Evolutionary conservation across 1,140 invertebrate genomes (phyloP), one percentile per base, ranked within the genome.

Genomic region (Tetragnatha versicolor): DNA sequence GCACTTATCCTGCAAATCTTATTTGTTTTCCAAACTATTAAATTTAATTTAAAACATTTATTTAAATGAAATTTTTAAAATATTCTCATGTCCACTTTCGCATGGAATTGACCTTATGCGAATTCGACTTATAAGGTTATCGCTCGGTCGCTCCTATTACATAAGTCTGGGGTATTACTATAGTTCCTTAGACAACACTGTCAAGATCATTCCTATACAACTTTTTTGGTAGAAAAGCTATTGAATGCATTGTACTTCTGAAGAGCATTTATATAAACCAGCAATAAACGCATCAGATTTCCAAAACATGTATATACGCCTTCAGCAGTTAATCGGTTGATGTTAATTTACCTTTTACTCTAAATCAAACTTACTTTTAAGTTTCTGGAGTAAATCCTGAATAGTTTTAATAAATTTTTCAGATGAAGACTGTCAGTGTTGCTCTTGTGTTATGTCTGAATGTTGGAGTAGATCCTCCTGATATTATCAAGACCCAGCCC

Each of bases 371-470:
- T 75, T 29, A 20, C 22, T 81, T 35, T 39, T 66, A 51, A 14
- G 79, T 73, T 73, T 42, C 17, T 42, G 7, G 17, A 9, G 7
- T 17, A 42, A 9, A 7, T 9, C 39, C 39, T 42, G 25, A 55
- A 20, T 2, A 22, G 10, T n/a, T n/a, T 25, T 10, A 20, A n/a
- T 33, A 63, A 76, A 4, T 25, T 80, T 88, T 88, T 22, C 84
- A 95, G 92, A 97, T 98, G 93, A 98, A 98, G 88, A 99, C 98
- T 7, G 96, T 99, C n/a, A 98, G 96, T 87, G 98, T 99, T 47
- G 98, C 97, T 2, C 87, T 99, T 60, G 97, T 99, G 9, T 85
- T 99, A 6, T 99, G 98, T 87, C 89, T 99, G 9, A 99, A 99
- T 88, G 94, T 99, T 65, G 98, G 97, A 29, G 97, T 99, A 6